Evolutionary conservation across 2,113 vertebrate genomes (phyloP).

Genomic region (Leucosticte australis): DNA sequence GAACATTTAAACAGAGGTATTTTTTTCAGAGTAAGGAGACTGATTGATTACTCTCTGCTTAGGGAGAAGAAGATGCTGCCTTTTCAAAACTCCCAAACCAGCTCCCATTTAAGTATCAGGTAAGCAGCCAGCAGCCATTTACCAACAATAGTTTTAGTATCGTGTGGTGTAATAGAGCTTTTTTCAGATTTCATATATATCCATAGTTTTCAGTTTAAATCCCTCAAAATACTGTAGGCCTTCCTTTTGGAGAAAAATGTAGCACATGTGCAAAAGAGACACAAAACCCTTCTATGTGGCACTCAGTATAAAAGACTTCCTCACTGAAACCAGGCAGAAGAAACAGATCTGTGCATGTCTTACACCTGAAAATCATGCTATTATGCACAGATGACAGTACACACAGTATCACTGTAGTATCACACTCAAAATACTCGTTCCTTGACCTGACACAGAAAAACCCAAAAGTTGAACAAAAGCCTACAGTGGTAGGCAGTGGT

Average conservation of each 20-base stretch:
- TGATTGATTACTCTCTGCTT: not conserved
- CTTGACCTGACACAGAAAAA: not conserved
- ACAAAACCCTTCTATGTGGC: not conserved
- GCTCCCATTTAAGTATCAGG: not conserved
- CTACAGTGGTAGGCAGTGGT: not conserved
- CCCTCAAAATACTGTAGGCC: not conserved
- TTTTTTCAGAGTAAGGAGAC: not conserved
- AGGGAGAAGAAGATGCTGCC: rapidly evolving
- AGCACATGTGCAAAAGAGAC: not conserved
- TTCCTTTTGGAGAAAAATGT: not conserved
- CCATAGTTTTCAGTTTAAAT: not conserved
- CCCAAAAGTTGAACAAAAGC: not conserved
- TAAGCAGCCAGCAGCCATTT: not conserved
- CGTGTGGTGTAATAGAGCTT: not conserved
- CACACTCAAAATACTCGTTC: not conserved
- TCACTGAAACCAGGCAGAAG: not conserved
- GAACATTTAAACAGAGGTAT: not conserved
- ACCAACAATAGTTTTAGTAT: not conserved
- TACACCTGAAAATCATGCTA: not conserved
- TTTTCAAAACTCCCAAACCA: not conserved
- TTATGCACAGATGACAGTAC: not conserved
- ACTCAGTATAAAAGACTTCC: not conserved
- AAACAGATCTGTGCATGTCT: not conserved
- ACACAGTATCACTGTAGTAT: not conserved
- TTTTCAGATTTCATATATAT: not conserved